Conservation (phyloP, 2,888 invertebrate genomes). For the Cetonia aurata region DNA sequence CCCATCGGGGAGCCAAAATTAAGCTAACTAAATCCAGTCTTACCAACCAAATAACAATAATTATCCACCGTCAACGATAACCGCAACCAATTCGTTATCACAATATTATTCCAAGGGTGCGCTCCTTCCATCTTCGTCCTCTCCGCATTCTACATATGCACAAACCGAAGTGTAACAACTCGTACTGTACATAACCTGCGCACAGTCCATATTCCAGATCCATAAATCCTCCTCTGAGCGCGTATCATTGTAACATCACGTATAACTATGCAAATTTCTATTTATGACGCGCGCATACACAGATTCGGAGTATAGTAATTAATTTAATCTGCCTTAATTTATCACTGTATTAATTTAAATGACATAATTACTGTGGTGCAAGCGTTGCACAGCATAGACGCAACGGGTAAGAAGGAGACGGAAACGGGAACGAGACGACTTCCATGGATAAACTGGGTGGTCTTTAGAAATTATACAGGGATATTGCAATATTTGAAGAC, state of each 20-base stretch:
- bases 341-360: constrained; percentile 58
- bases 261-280: constrained; percentile 55
- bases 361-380: constrained; percentile 55
- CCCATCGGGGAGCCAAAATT: no score
- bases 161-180: no score
- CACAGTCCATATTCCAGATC: constrained; percentile 28
- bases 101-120: not conserved
- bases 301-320: constrained; percentile 48
- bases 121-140: constrained; percentile 1
- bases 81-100: constrained; percentile 4
- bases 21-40: no score
- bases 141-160: constrained; percentile 15
- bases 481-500: not conserved
- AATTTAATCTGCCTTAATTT: constrained; percentile 56
- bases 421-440: not conserved
- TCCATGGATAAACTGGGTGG: constrained; percentile 12
- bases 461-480: constrained; percentile 10
- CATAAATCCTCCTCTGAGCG: constrained; percentile 46
- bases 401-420: not conserved
- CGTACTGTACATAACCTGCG: not conserved
- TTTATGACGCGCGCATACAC: constrained; percentile 44
- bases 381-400: not conserved
- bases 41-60: no score
- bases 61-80: not conserved
- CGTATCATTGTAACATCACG: constrained; percentile 46